Base-by-base conservation (phyloP, 2,113 vertebrate genomes). In the Cheirogaleus medius region DNA sequence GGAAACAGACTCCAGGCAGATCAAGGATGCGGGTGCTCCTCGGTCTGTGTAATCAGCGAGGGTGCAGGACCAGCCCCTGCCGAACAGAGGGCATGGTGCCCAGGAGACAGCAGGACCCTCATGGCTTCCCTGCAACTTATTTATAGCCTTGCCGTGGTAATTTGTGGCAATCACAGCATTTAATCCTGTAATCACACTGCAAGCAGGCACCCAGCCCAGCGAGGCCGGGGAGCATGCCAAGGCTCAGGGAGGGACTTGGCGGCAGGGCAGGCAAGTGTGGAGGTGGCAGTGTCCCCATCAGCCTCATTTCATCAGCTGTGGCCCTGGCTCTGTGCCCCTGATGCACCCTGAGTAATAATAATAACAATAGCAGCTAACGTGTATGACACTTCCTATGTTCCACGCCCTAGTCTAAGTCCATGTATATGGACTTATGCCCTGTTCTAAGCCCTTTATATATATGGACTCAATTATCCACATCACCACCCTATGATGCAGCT, bases 161-260 rank as follows among this genome's bases (percentile, higher is more conserved):
- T 95, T 93, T 86, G 96, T 95, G 93, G 93, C 96, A 95, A 96
- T 96, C 95, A 96, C 89, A 93, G 95, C 64, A 52, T 92, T 91
- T 96, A 96, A 96, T 96, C 96, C 97, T 95, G 49, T 94, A 95
- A 96, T 97, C 97, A 95, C 56, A 89, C 89, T 87, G 97, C 78
- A 96, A 86, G 86, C 56, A 68, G 93, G 95, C 96, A 74, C 83
- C 81, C 78, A 91, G 97, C 95, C 93, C 95, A 87, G 91, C 0
- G 6, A 87, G 92, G 91, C 93, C 18, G 12, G 80, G 73, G 66
- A 94, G 77, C 0, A 73, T 88, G 88, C 97, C 97, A 95, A 95
- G 84, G 92, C 88, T 90, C 32, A 1, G 93, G 58, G 88, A 85
- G 32, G 97, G 76, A 87, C 77, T 86, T 85, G 88, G 90, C 34